A percentile compares a stretch with the other conserved stretches of the same genome.
Conservation (phyloP, 2,113 vertebrate species). For the Naja naja region DNA sequence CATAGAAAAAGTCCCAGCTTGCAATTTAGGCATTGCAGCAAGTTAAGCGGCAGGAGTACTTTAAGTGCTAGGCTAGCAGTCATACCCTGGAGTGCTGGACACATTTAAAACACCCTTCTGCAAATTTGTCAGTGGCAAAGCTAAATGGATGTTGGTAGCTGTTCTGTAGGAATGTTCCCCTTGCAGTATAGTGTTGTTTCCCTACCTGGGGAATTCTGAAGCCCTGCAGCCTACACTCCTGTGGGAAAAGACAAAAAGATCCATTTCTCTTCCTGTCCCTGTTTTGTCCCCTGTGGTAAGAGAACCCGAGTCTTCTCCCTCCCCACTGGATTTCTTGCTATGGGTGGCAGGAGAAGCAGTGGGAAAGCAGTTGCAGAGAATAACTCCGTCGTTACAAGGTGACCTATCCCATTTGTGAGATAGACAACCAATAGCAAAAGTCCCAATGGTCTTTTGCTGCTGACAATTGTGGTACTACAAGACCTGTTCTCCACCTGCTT, state of each 20-base stretch:
- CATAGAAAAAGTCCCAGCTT: background rate
- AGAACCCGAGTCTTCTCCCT: background rate
- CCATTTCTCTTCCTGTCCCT: background rate
- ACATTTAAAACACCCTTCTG: background rate
- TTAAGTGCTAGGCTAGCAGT: background rate
- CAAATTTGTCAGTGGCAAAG: background rate
- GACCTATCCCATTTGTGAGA: background rate
- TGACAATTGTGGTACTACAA: background rate
- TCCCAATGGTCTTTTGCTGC: background rate
- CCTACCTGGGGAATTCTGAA: background rate
- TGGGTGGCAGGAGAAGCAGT: background rate
- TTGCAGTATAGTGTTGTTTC: background rate
- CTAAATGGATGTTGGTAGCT: background rate
- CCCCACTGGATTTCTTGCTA: background rate
- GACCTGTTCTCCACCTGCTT: background rate
- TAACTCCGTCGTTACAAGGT: background rate
- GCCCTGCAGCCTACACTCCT: background rate
- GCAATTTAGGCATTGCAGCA: background rate
- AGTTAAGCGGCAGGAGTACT: background rate
- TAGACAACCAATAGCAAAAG: background rate
- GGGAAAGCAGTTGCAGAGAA: background rate
- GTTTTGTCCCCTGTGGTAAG: background rate
- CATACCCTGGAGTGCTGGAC: background rate
- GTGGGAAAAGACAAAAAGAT: background rate
- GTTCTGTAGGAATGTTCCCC: background rate